Evolutionary conservation across 2,888 invertebrate species (phyloP), one percentile per base, ranked within the genome.

Genomic region (Nebria brevicollis): DNA sequence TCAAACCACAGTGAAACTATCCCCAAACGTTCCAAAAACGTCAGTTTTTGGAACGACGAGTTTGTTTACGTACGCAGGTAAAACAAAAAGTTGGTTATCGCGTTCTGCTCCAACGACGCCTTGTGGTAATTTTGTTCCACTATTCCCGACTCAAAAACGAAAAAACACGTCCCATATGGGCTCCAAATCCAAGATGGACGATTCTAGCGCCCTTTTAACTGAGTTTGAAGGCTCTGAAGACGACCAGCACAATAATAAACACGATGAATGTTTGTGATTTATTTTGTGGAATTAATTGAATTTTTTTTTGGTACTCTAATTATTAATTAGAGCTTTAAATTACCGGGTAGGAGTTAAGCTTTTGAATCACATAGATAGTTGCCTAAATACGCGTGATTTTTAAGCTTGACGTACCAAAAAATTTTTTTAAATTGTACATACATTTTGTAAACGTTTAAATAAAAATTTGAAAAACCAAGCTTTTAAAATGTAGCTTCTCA

Each of bases 81-180:
- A 85, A 83, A 86, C 87, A 82, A 83, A 86, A 3, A 88, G 87
- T 70, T 93, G 93, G 90, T 90, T 95, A 7, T 94, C 95, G 0
- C 90, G 94, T 34, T 95, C 95, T 0, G 96, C 96, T 0, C 96
- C 96, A 0, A 94, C 94, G 2, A 96, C 95, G 0, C 96, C 96
- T 0, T 93, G 93, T 83, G 90, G 94, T 54, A 93, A 92, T 43
- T 89, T 94, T 77, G 93, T 93, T 15, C 94, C 94, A 10, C 90
- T 93, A 83, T 93, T 93, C 15, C 92, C 94, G 72, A 89, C 92
- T n/a, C 91, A 92, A 81, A 89, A 54, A 13, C 54, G 91, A 83
- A 89, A 89, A 82, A 89, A 87, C 72, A 84, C 84, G 7, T 91
- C 92, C 54, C 90, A 92, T 81, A 90, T 89, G 83, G 90, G 90